Conservation (phyloP, 2,888 invertebrate genomes). For the Metalampra italica region DNA sequence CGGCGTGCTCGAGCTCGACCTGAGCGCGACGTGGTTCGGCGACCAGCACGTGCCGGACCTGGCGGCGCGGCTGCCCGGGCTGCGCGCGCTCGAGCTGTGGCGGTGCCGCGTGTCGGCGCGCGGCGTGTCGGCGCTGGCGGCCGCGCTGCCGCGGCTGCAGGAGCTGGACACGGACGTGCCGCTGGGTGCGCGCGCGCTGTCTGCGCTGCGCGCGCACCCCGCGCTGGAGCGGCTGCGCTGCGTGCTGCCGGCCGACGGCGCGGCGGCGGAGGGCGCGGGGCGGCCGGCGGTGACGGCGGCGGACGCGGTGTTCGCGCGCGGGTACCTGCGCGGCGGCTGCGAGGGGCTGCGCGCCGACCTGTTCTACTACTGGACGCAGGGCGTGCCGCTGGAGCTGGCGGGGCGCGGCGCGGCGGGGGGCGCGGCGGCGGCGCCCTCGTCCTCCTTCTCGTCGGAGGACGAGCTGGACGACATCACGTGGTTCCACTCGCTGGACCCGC, state of each 20-base stretch:
- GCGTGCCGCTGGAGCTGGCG: constrained; percentile 9
- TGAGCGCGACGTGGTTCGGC: constrained; percentile 21
- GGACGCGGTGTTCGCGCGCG: constrained; percentile 17
- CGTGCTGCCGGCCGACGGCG: not conserved
- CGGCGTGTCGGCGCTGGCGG: constrained; percentile 15
- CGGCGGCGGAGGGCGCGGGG: constrained; percentile 1
- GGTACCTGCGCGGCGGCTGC: constrained; percentile 23
- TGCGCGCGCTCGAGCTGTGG: constrained; percentile 27
- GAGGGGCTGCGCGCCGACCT: constrained; percentile 30
- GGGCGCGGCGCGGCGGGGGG: not conserved
- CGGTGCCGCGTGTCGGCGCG: constrained; percentile 12
- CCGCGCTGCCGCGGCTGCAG: constrained; percentile 10
- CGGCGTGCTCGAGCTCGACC: constrained; percentile 15
- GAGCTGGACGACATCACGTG: no score
- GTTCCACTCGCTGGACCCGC: no score
- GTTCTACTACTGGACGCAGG: constrained; percentile 28
- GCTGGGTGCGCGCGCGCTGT: constrained; percentile 1
- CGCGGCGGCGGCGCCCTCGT: no score
- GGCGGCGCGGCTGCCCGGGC: constrained; percentile 10
- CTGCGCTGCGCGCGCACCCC: not conserved
- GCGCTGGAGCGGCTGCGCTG: not conserved
- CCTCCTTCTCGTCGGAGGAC: no score
- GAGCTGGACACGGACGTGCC: constrained; percentile 18
- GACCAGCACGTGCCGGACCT: constrained; percentile 30
- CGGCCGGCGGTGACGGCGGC: constrained; percentile 13